Percentiles rank a stretch among this genome's conserved stretches.
Evolutionary conservation across 1,140 invertebrate genomes (phyloP).

Genomic region (Polypedilum pembai): DNA sequence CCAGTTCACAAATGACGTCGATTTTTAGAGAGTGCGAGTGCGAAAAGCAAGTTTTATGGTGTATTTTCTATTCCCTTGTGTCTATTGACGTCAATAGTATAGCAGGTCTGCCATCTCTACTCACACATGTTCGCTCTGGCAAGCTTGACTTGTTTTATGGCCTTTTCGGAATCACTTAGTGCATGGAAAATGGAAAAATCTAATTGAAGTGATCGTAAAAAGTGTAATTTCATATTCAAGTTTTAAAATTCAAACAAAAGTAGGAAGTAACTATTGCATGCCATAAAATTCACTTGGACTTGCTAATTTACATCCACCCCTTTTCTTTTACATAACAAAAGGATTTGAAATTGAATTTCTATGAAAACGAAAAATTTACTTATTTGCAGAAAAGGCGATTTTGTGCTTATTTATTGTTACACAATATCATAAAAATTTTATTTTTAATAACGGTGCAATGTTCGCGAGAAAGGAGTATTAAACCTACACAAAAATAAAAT

Average conservation of each 20-base stretch:
- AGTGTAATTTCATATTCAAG: not conserved
- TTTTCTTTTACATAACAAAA: not conserved
- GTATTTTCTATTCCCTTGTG: not conserved
- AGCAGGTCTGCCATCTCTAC: not conserved
- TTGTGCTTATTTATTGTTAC: too few relatives aligned
- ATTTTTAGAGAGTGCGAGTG: too few relatives aligned
- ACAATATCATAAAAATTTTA: too few relatives aligned
- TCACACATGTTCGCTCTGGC: too few relatives aligned
- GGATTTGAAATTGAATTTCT: too few relatives aligned
- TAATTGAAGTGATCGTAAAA: constrained; percentile 17
- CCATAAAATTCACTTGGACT: not conserved
- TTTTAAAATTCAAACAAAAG: not conserved
- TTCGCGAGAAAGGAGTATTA: too few relatives aligned
- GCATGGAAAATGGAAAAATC: not conserved
- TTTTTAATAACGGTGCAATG: too few relatives aligned
- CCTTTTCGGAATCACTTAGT: constrained; percentile 16
- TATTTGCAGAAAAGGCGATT: too few relatives aligned
- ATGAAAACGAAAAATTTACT: too few relatives aligned
- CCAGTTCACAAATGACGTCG: too few relatives aligned
- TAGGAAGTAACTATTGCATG: constrained; percentile 11
- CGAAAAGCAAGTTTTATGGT: too few relatives aligned
- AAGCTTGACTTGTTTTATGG: not conserved
- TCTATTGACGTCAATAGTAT: not conserved
- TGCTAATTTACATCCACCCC: not conserved
- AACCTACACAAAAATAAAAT: too few relatives aligned